These are phyloP conservation scores for Tympanoctomys barrerae DNA, from an alignment of 2,797 vertebrate species.

Conservation along the genomic window DNA sequence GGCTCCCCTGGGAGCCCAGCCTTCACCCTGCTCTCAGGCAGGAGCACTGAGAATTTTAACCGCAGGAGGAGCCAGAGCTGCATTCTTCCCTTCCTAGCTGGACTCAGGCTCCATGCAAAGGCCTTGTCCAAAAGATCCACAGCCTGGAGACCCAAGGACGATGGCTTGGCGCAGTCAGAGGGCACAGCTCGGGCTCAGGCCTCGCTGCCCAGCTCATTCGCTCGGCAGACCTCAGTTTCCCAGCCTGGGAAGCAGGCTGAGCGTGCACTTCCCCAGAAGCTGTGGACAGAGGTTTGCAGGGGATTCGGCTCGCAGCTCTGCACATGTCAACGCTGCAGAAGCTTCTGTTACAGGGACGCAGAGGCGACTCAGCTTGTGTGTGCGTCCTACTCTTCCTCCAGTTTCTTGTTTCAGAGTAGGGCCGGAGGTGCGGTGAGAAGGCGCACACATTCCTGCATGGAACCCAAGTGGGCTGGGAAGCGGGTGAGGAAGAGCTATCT, in stretches of 20 bases:
- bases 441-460: constrained; percentile 59
- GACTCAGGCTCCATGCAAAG: neutral
- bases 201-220: neutral
- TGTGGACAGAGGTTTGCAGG: neutral
- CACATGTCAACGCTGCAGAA: constrained; percentile 12
- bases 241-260: constrained; percentile 7
- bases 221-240: neutral
- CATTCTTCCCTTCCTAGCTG: neutral
- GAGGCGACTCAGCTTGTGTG: constrained; percentile 57
- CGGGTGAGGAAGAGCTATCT: constrained; percentile 81
- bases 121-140: constrained; percentile 12
- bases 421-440: constrained; percentile 42
- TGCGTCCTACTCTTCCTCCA: neutral
- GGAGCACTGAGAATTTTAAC: neutral
- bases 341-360: constrained; percentile 15
- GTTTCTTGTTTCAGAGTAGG: constrained; percentile 52
- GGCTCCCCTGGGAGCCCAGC: neutral
- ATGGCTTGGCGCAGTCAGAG: neutral
- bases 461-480: constrained; percentile 74
- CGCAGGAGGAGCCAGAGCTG: neutral
- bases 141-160: neutral
- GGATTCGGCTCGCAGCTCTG: neutral
- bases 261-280: neutral
- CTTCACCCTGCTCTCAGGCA: neutral
- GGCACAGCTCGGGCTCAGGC: neutral